Evolutionary conservation across 2,797 vertebrate species (phyloP).

Genomic region (Galagoides demidoff): DNA sequence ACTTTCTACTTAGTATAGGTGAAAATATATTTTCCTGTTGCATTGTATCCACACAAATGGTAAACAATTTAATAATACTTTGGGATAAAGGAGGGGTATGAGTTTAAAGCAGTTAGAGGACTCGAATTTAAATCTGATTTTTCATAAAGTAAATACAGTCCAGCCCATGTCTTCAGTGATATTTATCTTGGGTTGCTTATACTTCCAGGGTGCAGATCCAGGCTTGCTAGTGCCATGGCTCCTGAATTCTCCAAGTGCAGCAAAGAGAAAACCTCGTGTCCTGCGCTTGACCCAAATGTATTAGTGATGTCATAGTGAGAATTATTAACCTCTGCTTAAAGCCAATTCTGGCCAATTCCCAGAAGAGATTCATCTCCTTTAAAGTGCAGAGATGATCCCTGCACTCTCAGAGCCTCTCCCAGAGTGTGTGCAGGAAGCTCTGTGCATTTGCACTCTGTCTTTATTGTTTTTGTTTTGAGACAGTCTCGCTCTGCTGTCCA

Average conservation of each 20-base stretch:
- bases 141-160: neutral
- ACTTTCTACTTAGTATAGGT: neutral
- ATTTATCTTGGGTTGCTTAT: neutral
- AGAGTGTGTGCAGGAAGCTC: neutral
- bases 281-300: neutral
- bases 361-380: neutral
- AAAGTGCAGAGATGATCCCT: neutral
- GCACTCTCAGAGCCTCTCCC: neutral
- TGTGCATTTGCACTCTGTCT: neutral
- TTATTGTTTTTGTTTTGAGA: too few relatives aligned
- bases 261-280: neutral
- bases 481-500: too few relatives aligned
- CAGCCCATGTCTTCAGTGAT: neutral
- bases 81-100: neutral
- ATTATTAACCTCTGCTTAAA: slow-evolving; percentile 6
- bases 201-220: neutral
- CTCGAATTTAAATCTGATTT: slow-evolving; percentile 31
- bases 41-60: slow-evolving; percentile 39
- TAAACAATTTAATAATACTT: neutral
- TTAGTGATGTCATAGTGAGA: neutral
- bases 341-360: slow-evolving; percentile 6
- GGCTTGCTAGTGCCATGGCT: neutral
- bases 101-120: neutral
- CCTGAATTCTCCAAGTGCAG: neutral
- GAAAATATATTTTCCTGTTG: neutral